These are phyloP conservation scores for Bhutanitis thaidina DNA, from an alignment of 2,888 invertebrate species.

Conservation along the genomic window DNA sequence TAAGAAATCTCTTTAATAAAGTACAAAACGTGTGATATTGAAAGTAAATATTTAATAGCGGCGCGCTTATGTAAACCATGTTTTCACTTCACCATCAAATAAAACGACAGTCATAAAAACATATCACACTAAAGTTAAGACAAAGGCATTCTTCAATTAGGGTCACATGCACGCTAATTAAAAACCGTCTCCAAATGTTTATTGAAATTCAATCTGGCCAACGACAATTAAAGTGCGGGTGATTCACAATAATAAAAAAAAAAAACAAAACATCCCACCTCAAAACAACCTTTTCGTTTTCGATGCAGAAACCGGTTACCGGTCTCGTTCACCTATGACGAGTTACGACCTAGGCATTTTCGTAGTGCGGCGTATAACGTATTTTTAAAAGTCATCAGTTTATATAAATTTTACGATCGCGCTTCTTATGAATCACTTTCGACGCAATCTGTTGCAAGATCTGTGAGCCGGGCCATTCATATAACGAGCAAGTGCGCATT, in stretches of 20 bases:
- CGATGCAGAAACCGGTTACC: conserved; percentile 6
- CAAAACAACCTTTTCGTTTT: conserved; percentile 18
- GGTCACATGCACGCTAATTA: not conserved
- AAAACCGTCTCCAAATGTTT: conserved; percentile 4
- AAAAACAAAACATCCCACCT: conserved; percentile 4
- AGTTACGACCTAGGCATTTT: conserved; percentile 21
- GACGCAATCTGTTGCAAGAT: conserved; percentile 16
- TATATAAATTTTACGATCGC: conserved; percentile 16
- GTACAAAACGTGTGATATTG: no score
- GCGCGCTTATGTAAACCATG: no score
- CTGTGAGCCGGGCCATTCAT: conserved; percentile 15
- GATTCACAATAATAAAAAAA: conserved; percentile 15
- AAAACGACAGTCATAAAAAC: not conserved
- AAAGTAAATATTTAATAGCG: no score
- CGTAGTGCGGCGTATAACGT: conserved; percentile 13
- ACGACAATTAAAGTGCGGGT: conserved; percentile 12
- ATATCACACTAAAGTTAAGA: not conserved
- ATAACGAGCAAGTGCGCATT: conserved; percentile 6
- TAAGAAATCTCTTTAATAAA: no score
- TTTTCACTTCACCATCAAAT: no score
- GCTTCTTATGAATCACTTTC: conserved; percentile 17
- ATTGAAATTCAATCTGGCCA: conserved; percentile 18
- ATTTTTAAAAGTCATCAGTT: conserved; percentile 19
- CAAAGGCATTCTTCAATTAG: conserved; percentile 3
- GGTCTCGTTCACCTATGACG: conserved; percentile 20